phyloP scores from a whole-genome alignment of 1,140 invertebrate species.

The Trichomalopsis sarcophagae region DNA sequence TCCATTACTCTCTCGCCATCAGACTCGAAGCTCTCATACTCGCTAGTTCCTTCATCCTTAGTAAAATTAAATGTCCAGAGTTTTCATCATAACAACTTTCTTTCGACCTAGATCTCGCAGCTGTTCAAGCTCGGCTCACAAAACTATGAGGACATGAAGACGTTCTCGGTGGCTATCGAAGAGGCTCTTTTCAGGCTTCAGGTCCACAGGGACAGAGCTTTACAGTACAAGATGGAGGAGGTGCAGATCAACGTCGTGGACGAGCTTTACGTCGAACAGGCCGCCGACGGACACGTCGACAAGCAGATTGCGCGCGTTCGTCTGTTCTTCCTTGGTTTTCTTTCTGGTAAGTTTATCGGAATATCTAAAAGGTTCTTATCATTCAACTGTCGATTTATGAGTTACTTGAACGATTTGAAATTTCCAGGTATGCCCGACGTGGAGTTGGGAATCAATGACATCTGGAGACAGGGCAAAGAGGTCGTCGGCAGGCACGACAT shows the following conservation, averaged over 20 bases:
- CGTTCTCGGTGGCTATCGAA: constrained; percentile 92
- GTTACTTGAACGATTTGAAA: not conserved
- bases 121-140: constrained; percentile 96
- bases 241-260: constrained; percentile 97
- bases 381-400: too few species aligned
- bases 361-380: too few species aligned
- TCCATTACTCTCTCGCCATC: constrained; percentile 5
- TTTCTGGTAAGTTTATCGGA: constrained; percentile 77
- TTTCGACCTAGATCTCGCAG: constrained; percentile 86
- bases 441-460: constrained; percentile 98
- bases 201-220: constrained; percentile 90
- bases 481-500: constrained; percentile 99
- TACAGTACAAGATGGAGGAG: constrained; percentile 98
- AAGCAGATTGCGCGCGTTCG: constrained; percentile 96
- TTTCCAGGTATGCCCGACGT: constrained; percentile 93
- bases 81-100: not conserved
- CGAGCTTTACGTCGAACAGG: constrained; percentile 96
- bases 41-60: not conserved
- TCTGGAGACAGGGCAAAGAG: constrained; percentile 97
- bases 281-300: constrained; percentile 87
- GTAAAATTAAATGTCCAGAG: not conserved
- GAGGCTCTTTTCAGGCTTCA: constrained; percentile 90
- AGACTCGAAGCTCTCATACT: not conserved
- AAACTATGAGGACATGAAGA: constrained; percentile 91
- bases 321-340: constrained; percentile 96